These are phyloP conservation scores for Phalanger gymnotis DNA, from an alignment of 2,797 vertebrate genomes.

Conservation along the genomic window DNA sequence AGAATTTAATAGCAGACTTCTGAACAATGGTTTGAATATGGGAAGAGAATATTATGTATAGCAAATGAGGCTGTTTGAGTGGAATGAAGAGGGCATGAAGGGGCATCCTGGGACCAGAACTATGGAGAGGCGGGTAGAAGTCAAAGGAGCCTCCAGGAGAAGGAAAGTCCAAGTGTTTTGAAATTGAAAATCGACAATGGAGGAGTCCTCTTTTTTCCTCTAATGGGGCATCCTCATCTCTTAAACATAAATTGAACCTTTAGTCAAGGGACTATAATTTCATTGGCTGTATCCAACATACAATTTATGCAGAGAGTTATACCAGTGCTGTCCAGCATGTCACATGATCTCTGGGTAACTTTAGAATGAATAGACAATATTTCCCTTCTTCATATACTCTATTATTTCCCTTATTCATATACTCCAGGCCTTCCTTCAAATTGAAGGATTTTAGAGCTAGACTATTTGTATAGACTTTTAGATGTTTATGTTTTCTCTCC, in stretches of 20 bases:
- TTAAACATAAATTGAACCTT: background rate
- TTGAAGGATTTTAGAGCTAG: background rate
- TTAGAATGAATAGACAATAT: background rate
- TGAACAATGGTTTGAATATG: background rate
- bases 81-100: background rate
- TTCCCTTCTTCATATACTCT: background rate
- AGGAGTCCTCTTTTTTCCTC: background rate
- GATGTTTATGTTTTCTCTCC: background rate
- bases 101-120: background rate
- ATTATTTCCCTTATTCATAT: constrained; percentile 34
- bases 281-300: background rate
- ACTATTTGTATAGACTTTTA: background rate
- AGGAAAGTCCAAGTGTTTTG: background rate
- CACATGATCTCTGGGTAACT: background rate
- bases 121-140: background rate
- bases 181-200: background rate
- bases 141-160: constrained; percentile 7
- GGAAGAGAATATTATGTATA: background rate
- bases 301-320: background rate
- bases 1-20: background rate
- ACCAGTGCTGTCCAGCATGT: background rate
- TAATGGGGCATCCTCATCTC: background rate
- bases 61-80: background rate
- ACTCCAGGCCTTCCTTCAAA: background rate
- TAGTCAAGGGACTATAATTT: background rate